phyloP scores from a whole-genome alignment of 2,888 invertebrate species.

The Chalcis sispes region DNA sequence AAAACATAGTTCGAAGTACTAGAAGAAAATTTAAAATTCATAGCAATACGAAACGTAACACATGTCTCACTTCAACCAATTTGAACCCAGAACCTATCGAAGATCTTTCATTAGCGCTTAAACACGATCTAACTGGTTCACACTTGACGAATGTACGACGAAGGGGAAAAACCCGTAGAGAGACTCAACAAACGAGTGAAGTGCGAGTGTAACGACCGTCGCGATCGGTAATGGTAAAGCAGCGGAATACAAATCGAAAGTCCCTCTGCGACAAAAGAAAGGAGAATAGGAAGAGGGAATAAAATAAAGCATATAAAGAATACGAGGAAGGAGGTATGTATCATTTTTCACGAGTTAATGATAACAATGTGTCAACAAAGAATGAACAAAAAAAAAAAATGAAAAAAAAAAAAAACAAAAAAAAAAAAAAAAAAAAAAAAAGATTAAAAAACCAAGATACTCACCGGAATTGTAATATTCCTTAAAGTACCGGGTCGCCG shows the following conservation, averaged over 20 bases:
- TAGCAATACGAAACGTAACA: background rate
- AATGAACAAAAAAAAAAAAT: background rate
- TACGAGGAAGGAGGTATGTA: no score
- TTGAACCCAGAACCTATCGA: background rate
- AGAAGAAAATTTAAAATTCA: no score
- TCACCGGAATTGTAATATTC: constrained; percentile 83
- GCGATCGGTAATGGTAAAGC: background rate
- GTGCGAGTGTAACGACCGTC: background rate
- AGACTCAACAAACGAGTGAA: background rate
- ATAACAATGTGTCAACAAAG: no score
- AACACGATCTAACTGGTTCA: constrained; percentile 31
- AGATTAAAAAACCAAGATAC: constrained; percentile 59
- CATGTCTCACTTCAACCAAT: background rate
- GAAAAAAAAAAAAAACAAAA: background rate
- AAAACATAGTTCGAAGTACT: no score
- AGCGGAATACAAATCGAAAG: no score
- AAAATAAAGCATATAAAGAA: background rate
- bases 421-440: background rate
- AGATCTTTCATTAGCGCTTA: constrained; percentile 2
- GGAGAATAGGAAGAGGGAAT: background rate
- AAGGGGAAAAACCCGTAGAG: constrained; percentile 12
- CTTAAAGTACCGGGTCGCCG: constrained; percentile 82
- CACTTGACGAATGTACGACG: constrained; percentile 11
- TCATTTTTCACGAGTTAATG: no score
- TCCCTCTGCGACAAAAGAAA: background rate